phyloP scores from a whole-genome alignment of 2,797 vertebrate genomes.

The Alfaro cultratus region DNA sequence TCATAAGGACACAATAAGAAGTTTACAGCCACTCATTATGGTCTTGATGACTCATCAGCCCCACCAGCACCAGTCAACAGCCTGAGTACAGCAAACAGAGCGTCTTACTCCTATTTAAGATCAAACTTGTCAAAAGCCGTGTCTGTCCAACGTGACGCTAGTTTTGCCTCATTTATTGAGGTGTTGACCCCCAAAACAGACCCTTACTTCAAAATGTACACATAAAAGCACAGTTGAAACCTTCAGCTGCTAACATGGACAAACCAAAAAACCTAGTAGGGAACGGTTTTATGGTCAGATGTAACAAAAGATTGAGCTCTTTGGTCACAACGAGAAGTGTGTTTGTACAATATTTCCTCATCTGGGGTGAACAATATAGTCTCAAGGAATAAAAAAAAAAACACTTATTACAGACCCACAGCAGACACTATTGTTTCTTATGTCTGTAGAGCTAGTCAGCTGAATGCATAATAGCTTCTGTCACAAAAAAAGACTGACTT shows the following conservation, averaged over 20 bases:
- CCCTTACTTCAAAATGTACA: neutral
- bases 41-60: neutral
- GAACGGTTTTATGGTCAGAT: neutral
- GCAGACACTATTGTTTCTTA: slow-evolving; percentile 44
- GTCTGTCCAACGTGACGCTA: neutral
- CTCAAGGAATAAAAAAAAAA: slow-evolving; percentile 39
- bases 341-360: neutral
- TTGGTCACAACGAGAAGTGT: neutral
- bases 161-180: neutral
- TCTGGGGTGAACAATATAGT: slow-evolving; percentile 44
- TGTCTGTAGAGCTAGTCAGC: slow-evolving; percentile 49
- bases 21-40: neutral
- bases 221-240: neutral
- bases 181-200: neutral
- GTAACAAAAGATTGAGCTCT: neutral
- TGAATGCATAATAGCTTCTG: slow-evolving; percentile 37
- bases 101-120: neutral
- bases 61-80: neutral
- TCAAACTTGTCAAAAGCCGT: neutral
- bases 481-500: slow-evolving; percentile 15
- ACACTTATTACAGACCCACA: slow-evolving; percentile 58
- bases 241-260: neutral
- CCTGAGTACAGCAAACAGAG: neutral
- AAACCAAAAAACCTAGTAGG: neutral
- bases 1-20: neutral